These are phyloP conservation scores for Drosophila novamexicana DNA, from an alignment of 1,140 invertebrate species.

Conservation along the genomic window DNA sequence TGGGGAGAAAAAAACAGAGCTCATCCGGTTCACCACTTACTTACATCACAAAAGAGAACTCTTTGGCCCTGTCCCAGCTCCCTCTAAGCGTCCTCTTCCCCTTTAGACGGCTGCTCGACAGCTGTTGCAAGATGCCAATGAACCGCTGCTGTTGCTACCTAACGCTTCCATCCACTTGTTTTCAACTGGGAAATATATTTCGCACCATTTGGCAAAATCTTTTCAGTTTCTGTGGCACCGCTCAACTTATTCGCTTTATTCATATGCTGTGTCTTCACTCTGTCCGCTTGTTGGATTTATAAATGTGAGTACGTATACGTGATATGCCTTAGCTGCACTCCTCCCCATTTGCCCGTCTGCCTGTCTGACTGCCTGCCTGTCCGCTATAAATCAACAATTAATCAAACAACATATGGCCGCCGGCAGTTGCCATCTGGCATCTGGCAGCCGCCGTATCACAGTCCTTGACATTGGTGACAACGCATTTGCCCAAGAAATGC, in stretches of 20 bases:
- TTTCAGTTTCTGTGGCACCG: slow-evolving; percentile 40
- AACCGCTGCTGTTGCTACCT: slow-evolving; percentile 40
- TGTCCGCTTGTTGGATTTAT: slow-evolving; percentile 25
- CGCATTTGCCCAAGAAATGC: slow-evolving; percentile 4
- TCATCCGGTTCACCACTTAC: slow-evolving; percentile 35
- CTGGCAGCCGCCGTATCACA: background rate
- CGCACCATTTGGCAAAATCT: slow-evolving; percentile 71
- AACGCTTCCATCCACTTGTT: background rate
- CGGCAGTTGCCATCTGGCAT: slow-evolving; percentile 31
- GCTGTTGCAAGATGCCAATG: slow-evolving; percentile 74
- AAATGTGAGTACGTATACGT: slow-evolving; percentile 61
- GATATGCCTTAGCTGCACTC: slow-evolving; percentile 36
- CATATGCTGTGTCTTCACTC: slow-evolving; percentile 44
- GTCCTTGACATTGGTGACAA: slow-evolving; percentile 33
- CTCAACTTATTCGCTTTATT: slow-evolving; percentile 46
- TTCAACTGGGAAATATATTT: slow-evolving; percentile 70
- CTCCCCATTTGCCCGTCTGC: background rate
- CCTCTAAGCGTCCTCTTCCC: background rate
- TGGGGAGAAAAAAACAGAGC: slow-evolving; percentile 13
- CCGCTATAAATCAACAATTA: slow-evolving; percentile 77
- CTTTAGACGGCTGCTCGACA: slow-evolving; percentile 30
- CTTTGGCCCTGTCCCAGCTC: background rate
- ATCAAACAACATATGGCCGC: slow-evolving; percentile 66
- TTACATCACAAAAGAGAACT: slow-evolving; percentile 11
- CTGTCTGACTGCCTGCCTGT: slow-evolving; percentile 32